A percentile compares a stretch with the other conserved stretches of the same genome.
phyloP scores from a whole-genome alignment of 2,888 invertebrate genomes.

The Cryptocephalus primarius region DNA sequence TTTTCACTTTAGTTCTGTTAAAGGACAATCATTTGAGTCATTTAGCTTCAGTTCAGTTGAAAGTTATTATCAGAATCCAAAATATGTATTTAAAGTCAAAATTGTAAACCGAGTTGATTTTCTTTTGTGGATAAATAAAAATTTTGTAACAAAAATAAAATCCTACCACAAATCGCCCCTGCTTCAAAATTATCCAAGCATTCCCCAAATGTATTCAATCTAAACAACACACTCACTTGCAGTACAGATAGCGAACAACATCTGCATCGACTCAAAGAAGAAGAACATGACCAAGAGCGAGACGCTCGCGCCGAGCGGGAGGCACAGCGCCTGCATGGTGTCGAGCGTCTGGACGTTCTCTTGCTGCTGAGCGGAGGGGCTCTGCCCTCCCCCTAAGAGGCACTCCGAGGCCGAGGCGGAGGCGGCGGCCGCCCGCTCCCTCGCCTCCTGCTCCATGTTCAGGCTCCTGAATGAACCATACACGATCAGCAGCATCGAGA shows the following conservation, averaged over 20 bases:
- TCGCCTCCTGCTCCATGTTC: slow-evolving; percentile 92
- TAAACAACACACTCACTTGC: slow-evolving; percentile 64
- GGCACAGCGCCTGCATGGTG: slow-evolving; percentile 93
- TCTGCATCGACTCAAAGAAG: slow-evolving; percentile 98
- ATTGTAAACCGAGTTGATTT: too few relatives aligned
- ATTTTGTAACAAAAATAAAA: too few relatives aligned
- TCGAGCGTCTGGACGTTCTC: slow-evolving; percentile 78
- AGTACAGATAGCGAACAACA: slow-evolving; percentile 90
- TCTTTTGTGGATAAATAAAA: too few relatives aligned
- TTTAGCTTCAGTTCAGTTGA: too few relatives aligned
- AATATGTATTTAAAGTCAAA: too few relatives aligned
- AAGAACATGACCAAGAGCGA: slow-evolving; percentile 96
- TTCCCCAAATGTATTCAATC: too few relatives aligned
- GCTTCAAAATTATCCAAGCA: too few relatives aligned
- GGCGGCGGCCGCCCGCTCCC: slow-evolving; percentile 49
- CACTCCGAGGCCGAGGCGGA: slow-evolving; percentile 31
- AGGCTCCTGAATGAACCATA: slow-evolving; percentile 95
- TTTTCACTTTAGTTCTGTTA: too few relatives aligned
- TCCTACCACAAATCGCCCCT: too few relatives aligned
- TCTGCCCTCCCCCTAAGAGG: slow-evolving; percentile 30
- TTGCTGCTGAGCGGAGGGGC: slow-evolving; percentile 21
- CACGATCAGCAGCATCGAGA: slow-evolving; percentile 93
- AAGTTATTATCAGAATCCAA: too few relatives aligned
- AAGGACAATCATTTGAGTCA: too few relatives aligned
- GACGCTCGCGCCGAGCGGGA: slow-evolving; percentile 91